These are phyloP conservation scores for Drosophila nikananu DNA, from an alignment of 1,140 invertebrate genomes.

Conservation along the genomic window DNA sequence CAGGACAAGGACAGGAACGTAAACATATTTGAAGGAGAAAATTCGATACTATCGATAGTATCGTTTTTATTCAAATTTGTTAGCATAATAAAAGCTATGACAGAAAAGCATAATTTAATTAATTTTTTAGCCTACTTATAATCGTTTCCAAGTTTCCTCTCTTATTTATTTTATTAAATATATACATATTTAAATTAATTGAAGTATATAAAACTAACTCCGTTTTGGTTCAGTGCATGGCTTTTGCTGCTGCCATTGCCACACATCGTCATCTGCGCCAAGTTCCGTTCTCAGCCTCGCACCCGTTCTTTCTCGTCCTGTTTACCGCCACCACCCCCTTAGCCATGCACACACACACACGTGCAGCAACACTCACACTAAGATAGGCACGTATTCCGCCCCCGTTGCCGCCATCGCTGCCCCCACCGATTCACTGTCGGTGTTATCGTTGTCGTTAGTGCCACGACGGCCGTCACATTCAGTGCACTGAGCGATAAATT, in stretches of 20 bases:
- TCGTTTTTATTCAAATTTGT: background rate
- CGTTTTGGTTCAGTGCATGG: constrained; percentile 44
- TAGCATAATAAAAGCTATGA: background rate
- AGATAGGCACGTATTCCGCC: constrained; percentile 34
- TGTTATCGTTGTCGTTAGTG: constrained; percentile 69
- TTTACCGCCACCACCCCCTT: constrained; percentile 6
- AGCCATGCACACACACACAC: background rate
- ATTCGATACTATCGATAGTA: too few relatives aligned
- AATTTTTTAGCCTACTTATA: background rate
- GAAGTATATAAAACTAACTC: background rate
- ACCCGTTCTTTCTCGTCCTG: constrained; percentile 42
- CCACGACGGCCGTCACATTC: constrained; percentile 65
- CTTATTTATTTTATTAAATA: background rate
- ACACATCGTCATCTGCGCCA: constrained; percentile 73
- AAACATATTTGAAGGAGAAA: too few relatives aligned
- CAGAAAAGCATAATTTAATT: background rate
- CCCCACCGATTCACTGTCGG: constrained; percentile 21
- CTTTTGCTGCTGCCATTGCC: constrained; percentile 61
- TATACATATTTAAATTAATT: background rate
- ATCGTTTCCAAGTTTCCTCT: background rate
- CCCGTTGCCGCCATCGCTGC: background rate
- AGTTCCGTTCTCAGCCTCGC: constrained; percentile 53
- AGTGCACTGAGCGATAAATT: background rate
- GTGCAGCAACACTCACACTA: constrained; percentile 13
- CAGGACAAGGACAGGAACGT: background rate